Conservation (phyloP, 2,797 vertebrate species). For the Pseudomugil tenellus region DNA sequence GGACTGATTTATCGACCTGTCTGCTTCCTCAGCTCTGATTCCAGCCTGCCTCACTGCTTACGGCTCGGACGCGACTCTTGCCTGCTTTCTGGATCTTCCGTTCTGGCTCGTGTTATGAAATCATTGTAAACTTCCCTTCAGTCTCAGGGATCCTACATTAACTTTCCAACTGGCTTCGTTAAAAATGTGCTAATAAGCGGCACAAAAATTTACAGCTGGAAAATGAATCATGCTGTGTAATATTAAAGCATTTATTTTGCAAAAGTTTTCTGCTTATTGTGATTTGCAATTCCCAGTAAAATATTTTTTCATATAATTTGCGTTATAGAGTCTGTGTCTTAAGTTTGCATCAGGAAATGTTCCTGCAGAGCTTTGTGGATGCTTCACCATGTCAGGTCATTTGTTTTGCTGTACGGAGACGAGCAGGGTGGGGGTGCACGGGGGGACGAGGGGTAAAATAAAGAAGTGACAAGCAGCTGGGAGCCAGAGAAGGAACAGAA, state of each 20-base stretch:
- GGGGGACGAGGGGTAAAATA: conserved; percentile 39
- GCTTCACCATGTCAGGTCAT: background rate
- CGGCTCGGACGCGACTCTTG: too few species aligned
- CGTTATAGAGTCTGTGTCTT: too few species aligned
- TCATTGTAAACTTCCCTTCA: too few species aligned
- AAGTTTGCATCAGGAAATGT: conserved; percentile 8
- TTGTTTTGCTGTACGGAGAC: conserved; percentile 18
- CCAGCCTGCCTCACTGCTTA: too few species aligned
- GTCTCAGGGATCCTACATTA: too few species aligned
- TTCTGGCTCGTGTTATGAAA: too few species aligned
- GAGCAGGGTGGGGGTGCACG: conserved; percentile 17
- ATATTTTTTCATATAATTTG: too few species aligned
- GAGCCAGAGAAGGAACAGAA: conserved; percentile 27
- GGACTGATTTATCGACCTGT: too few species aligned
- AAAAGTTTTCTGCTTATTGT: background rate
- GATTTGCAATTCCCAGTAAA: background rate
- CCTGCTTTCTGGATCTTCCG: too few species aligned
- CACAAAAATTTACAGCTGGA: too few species aligned
- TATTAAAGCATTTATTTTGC: background rate
- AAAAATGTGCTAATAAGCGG: background rate
- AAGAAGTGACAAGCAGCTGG: conserved; percentile 41
- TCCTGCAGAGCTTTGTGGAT: background rate
- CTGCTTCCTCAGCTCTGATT: too few species aligned
- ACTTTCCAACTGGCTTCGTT: background rate
- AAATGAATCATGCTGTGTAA: background rate